These are phyloP conservation scores for Palythoa heliodiscus DNA, from an alignment of 92 coral and sea anemone species.

Conservation along the genomic window DNA sequence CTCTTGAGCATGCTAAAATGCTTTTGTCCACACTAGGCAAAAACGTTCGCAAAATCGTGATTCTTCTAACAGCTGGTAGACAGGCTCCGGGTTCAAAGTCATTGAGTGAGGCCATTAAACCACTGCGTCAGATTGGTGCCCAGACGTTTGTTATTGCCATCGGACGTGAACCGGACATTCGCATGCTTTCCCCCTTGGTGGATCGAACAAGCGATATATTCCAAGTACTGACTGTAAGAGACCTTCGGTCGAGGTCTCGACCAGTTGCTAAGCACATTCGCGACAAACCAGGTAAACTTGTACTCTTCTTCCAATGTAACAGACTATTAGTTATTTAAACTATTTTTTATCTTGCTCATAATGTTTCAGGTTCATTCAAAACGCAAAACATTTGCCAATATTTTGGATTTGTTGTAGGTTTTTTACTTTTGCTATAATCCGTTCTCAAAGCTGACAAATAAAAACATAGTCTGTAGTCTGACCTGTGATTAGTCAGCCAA, in stretches of 20 bases:
- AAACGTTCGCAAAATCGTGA: constrained; percentile 63
- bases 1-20: constrained; percentile 46
- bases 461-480: no score
- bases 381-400: no score
- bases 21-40: constrained; percentile 48
- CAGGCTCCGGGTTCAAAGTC: constrained; percentile 57
- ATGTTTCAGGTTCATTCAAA: no score
- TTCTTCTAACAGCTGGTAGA: constrained; percentile 75
- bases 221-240: constrained; percentile 32
- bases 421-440: no score
- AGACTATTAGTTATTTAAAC: no score
- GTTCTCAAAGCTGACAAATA: no score
- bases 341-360: no score
- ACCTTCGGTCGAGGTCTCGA: not conserved
- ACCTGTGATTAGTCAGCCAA: no score
- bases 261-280: constrained; percentile 24
- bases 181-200: constrained; percentile 49
- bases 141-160: constrained; percentile 66
- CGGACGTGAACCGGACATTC: constrained; percentile 60
- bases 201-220: constrained; percentile 48
- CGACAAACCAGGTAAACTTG: constrained; percentile 33
- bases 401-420: no score
- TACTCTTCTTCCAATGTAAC: no score
- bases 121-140: constrained; percentile 53
- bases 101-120: constrained; percentile 55